These are phyloP conservation scores for Uromys caudimaculatus DNA, from an alignment of 2,797 vertebrate genomes.

Conservation along the genomic window DNA sequence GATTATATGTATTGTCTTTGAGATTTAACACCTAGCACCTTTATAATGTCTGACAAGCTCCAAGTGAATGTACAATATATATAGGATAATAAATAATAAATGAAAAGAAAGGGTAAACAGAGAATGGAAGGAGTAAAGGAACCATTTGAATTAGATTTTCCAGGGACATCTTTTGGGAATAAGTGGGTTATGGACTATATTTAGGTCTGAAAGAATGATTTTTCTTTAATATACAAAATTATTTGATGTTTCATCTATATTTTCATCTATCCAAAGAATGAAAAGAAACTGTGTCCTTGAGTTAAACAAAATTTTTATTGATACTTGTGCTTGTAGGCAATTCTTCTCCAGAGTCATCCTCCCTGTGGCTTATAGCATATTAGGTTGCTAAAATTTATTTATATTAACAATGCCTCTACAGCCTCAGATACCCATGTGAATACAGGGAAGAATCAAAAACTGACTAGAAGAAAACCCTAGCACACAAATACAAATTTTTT, in stretches of 20 bases:
- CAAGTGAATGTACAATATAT: neutral
- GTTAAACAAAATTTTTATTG: slow-evolving; percentile 53
- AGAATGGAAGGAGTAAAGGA: neutral
- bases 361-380: slow-evolving; percentile 47
- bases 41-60: neutral
- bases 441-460: slow-evolving; percentile 28
- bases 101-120: neutral
- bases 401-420: slow-evolving; percentile 51
- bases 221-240: slow-evolving; percentile 26
- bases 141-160: slow-evolving; percentile 5
- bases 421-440: neutral
- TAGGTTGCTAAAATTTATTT: slow-evolving; percentile 60
- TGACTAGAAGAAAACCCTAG: slow-evolving; percentile 18
- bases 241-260: slow-evolving; percentile 26
- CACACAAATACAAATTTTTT: slow-evolving; percentile 19
- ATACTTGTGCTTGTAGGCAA: slow-evolving; percentile 31
- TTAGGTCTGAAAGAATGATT: slow-evolving; percentile 41
- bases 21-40: neutral
- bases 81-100: neutral
- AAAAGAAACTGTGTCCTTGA: slow-evolving; percentile 59
- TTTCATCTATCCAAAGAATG: slow-evolving; percentile 36
- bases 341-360: slow-evolving; percentile 45
- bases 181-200: neutral
- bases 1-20: neutral
- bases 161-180: neutral